A percentile compares a stretch with the other conserved stretches of the same genome.
These are phyloP conservation scores for Scaeva pyrastri DNA, from an alignment of 2,888 invertebrate genomes.

Conservation along the genomic window DNA sequence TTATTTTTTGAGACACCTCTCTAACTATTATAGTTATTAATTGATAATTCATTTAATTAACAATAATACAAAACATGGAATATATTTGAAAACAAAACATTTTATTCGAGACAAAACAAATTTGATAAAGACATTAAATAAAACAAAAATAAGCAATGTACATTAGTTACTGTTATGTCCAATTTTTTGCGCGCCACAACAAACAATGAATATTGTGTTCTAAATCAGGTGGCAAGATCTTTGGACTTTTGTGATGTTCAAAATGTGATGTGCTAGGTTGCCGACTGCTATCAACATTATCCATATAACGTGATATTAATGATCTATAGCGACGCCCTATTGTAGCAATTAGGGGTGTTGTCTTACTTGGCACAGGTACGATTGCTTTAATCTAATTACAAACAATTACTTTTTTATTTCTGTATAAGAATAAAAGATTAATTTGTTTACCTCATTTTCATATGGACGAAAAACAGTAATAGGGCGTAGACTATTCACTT, in stretches of 20 bases:
- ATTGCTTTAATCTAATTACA: conserved; percentile 86
- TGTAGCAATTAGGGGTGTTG: conserved; percentile 87
- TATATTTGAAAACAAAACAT: conserved; percentile 36
- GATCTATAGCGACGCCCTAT: conserved; percentile 94
- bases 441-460: conserved; percentile 90
- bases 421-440: neutral
- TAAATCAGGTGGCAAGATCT: conserved; percentile 79
- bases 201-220: conserved; percentile 83
- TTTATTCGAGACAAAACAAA: conserved; percentile 60
- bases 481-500: conserved; percentile 91
- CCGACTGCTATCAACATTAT: conserved; percentile 81
- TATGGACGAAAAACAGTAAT: conserved; percentile 97
- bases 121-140: conserved; percentile 43
- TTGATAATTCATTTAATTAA: too few species aligned
- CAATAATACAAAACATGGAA: neutral
- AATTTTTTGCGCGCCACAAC: conserved; percentile 82
- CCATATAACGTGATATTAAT: conserved; percentile 87
- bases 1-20: too few species aligned
- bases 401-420: conserved; percentile 50
- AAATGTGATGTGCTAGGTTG: conserved; percentile 78
- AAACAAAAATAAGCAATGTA: neutral
- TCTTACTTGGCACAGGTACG: conserved; percentile 85
- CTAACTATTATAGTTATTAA: too few species aligned
- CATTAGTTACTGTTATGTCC: conserved; percentile 79
- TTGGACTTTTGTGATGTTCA: conserved; percentile 77